Conservation (phyloP, 2,113 vertebrate species). For the Nothobranchius kuhntae region DNA sequence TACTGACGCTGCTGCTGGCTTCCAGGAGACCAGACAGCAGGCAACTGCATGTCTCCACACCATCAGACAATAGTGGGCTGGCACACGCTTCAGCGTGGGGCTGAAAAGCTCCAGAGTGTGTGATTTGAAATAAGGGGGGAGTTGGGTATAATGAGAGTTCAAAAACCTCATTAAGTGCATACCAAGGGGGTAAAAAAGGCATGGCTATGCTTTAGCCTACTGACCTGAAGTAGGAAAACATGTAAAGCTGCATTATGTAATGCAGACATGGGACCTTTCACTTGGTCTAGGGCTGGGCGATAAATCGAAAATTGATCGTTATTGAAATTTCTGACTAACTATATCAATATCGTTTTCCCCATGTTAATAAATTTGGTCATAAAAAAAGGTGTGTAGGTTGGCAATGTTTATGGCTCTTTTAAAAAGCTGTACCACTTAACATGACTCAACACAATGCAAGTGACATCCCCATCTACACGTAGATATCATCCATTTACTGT, state of each 20-base stretch:
- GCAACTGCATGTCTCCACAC: constrained; percentile 72
- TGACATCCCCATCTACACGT: too few relatives aligned
- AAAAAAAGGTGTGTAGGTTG: too few relatives aligned
- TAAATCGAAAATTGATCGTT: too few relatives aligned
- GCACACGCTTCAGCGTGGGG: constrained; percentile 54
- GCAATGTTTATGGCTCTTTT: too few relatives aligned
- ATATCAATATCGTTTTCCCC: too few relatives aligned
- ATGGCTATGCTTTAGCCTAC: constrained; percentile 37
- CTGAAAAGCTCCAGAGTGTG: constrained; percentile 25
- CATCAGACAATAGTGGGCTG: constrained; percentile 66
- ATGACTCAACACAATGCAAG: too few relatives aligned
- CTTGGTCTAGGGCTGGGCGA: not conserved
- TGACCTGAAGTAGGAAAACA: constrained; percentile 30
- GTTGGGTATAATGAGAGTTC: constrained; percentile 65
- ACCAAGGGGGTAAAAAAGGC: constrained; percentile 60
- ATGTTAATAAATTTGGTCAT: too few relatives aligned
- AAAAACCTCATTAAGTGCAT: constrained; percentile 78
- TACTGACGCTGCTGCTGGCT: constrained; percentile 42
- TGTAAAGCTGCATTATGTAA: constrained; percentile 2
- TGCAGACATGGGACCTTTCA: not conserved
- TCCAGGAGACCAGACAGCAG: constrained; percentile 63
- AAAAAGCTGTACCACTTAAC: too few relatives aligned
- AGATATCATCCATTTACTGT: too few relatives aligned
- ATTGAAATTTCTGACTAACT: too few relatives aligned
- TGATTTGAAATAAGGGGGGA: not conserved